Conservation (phyloP, 1,140 invertebrate species). For the Hormaphis cornu region DNA sequence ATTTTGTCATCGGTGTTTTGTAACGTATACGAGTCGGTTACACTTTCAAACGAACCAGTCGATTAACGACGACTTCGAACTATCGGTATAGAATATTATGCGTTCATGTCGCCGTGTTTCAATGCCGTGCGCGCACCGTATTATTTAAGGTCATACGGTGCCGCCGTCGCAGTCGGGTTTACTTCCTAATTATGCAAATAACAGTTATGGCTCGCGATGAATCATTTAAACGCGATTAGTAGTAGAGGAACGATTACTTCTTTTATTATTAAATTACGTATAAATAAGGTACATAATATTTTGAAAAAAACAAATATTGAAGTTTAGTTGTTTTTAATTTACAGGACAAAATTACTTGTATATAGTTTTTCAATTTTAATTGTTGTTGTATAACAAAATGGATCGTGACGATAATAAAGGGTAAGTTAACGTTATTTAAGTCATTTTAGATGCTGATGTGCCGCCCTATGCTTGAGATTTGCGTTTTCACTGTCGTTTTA, state of each 20-base stretch:
- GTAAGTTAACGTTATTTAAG: conserved; percentile 5
- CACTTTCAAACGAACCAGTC: neutral
- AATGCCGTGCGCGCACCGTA: neutral
- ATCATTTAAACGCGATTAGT: neutral
- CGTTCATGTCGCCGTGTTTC: conserved; percentile 11
- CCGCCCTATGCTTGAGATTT: too few relatives aligned
- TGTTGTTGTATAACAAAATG: conserved; percentile 11
- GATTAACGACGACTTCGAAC: neutral
- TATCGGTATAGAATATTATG: too few relatives aligned
- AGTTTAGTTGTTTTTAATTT: conserved; percentile 10
- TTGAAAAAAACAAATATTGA: neutral
- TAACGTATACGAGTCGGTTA: neutral
- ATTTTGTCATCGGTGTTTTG: neutral
- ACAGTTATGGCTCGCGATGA: neutral
- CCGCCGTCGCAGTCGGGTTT: neutral
- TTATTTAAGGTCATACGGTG: conserved; percentile 8
- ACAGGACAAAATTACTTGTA: conserved; percentile 10
- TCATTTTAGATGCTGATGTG: neutral
- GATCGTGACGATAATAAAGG: conserved; percentile 6
- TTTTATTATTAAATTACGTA: neutral
- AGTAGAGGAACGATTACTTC: neutral
- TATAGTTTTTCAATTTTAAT: conserved; percentile 2
- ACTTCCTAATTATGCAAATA: conserved; percentile 14
- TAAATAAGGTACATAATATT: neutral
- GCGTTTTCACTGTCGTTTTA: too few relatives aligned